Base-by-base conservation (phyloP, 1,140 invertebrate species). In the roundworm (Caenorhabditis elegans) region DNA sequence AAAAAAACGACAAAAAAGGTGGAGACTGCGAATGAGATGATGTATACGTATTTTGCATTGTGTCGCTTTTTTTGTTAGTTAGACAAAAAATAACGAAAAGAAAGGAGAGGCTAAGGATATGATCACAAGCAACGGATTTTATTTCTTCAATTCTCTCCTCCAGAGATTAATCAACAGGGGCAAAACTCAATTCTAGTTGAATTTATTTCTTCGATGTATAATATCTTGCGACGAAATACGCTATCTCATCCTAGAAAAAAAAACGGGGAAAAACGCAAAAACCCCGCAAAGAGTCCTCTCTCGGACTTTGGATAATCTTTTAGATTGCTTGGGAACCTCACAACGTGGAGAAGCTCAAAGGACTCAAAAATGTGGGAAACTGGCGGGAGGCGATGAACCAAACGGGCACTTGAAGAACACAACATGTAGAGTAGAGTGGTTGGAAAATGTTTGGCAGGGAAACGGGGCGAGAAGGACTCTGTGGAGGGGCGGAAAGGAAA, bases 351-450 rank as follows among this genome's bases (percentile, higher is more conserved):
- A 70, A 70, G 60, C 60, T 39, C 34, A 34, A 19, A 70, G 60
- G 60, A 70, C 60, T 70, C 60, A 70, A 70, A 70, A 39, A 70
- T 70, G 60, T 70, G 60, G 34, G 60, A 70, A 70, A 70, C 31
- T 39, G 31, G 60, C 34, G 34, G 60, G 60, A 43, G 8, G 60
- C 60, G 60, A 70, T 70, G 60, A 70, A 70, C 60, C 60, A 70
- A 70, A 70, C 60, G 60, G 60, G 60, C 60, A 70, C 60, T 70
- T 70, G 60, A 70, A 70, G 60, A 70, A 70, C 60, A 70, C 60
- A 70, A 70, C 39, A 70, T 70, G 60, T 70, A 70, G 60, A 70
- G 60, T 70, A 70, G 60, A 70, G 60, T 70, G 60, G 60, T 70
- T 70, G 60, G n/a, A 70, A 70, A 70, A 70, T 70, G 60, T 70